These are phyloP conservation scores for Megaceryle maxima DNA, from an alignment of 2,113 vertebrate genomes.

Conservation along the genomic window DNA sequence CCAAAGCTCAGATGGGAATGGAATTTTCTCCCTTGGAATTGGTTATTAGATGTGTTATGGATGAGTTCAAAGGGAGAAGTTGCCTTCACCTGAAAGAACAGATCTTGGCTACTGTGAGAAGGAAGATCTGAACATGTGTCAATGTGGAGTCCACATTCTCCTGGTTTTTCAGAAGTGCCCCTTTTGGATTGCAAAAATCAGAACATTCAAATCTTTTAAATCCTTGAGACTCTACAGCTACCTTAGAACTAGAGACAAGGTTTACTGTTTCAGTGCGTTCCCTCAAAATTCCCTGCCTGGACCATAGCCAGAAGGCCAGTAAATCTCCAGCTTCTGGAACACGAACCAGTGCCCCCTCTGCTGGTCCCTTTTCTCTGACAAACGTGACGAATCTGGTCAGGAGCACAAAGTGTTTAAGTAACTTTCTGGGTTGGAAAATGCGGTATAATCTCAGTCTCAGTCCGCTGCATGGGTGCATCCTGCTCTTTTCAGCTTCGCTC, in stretches of 20 bases:
- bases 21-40: not conserved
- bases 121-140: not conserved
- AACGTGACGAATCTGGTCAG: not conserved
- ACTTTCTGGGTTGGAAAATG: not conserved
- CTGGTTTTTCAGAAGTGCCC: not conserved
- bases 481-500: not conserved
- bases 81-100: not conserved
- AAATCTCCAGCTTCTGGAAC: not conserved
- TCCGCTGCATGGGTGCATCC: not conserved
- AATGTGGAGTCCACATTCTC: not conserved
- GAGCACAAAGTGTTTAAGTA: not conserved
- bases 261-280: not conserved
- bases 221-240: not conserved
- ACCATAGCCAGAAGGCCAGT: not conserved
- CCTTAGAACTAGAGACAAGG: not conserved
- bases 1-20: not conserved
- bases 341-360: not conserved
- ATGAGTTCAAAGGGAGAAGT: not conserved
- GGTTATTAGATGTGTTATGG: accelerated
- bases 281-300: not conserved
- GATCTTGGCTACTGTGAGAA: not conserved
- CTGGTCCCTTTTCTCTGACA: not conserved
- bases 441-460: not conserved
- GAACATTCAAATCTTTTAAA: not conserved
- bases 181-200: not conserved